A percentile compares a stretch with the other conserved stretches of the same genome.
Evolutionary conservation across 2,113 vertebrate genomes (phyloP).

Genomic region (Poeciliopsis occidentalis): DNA sequence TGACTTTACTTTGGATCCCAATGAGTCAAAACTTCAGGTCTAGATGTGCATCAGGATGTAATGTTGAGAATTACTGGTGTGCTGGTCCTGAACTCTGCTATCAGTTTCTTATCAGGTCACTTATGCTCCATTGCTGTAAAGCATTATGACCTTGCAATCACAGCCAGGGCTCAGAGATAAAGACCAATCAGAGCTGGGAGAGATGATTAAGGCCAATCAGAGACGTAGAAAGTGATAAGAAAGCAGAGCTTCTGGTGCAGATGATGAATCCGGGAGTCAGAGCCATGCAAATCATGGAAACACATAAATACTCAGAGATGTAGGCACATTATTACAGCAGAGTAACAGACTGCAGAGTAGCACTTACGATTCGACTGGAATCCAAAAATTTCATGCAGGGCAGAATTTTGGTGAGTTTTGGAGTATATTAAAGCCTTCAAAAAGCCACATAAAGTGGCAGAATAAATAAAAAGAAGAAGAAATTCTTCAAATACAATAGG

Average conservation of each 20-base stretch:
- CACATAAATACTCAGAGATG: conserved; percentile 4
- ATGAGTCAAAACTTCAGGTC: background rate
- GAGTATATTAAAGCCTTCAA: too few species aligned
- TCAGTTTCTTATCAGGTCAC: conserved; percentile 58
- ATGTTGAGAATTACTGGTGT: conserved; percentile 39
- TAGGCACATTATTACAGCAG: background rate
- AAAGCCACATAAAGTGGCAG: too few species aligned
- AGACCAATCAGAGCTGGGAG: conserved; percentile 66
- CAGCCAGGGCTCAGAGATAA: conserved; percentile 52
- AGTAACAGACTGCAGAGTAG: too few species aligned
- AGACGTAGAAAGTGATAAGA: conserved; percentile 65
- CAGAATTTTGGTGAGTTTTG: too few species aligned
- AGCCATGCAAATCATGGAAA: conserved; percentile 47
- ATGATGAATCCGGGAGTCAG: conserved; percentile 48
- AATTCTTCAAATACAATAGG: too few species aligned
- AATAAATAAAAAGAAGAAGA: too few species aligned
- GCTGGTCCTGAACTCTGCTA: conserved; percentile 43
- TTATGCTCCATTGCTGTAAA: conserved; percentile 61
- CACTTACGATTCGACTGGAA: too few species aligned
- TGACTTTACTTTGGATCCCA: background rate
- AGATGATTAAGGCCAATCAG: conserved; percentile 67
- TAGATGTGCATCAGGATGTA: conserved; percentile 24
- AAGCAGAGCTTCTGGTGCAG: conserved; percentile 51
- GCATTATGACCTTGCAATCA: conserved; percentile 64
- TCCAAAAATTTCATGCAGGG: too few species aligned